These are phyloP conservation scores for Fundulus diaphanus DNA, from an alignment of 2,797 vertebrate genomes.

Conservation along the genomic window DNA sequence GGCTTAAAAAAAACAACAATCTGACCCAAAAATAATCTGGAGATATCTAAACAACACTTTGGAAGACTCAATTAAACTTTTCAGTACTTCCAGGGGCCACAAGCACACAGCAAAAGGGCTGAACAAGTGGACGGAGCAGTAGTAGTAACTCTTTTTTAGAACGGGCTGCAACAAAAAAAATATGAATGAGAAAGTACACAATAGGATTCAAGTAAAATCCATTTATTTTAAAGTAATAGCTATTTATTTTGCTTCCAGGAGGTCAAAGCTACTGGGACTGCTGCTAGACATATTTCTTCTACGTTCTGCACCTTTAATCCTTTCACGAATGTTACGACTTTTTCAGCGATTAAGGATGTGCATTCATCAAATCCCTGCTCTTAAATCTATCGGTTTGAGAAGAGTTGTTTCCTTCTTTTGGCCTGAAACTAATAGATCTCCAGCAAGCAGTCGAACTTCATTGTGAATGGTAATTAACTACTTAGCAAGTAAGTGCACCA, in stretches of 20 bases:
- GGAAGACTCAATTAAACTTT: too few species aligned
- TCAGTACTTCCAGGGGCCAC: too few species aligned
- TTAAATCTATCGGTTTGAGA: background rate
- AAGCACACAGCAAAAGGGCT: too few species aligned
- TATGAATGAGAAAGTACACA: background rate
- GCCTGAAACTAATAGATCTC: background rate
- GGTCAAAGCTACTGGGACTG: too few species aligned
- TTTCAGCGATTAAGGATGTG: background rate
- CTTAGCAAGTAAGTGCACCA: constrained; percentile 2
- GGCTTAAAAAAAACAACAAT: too few species aligned
- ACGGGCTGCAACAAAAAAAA: background rate
- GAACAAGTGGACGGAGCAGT: too few species aligned
- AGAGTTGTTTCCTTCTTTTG: background rate
- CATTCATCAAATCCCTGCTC: background rate
- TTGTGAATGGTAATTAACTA: background rate
- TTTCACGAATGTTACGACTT: background rate
- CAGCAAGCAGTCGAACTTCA: background rate
- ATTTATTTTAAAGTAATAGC: too few species aligned
- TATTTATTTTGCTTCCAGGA: background rate
- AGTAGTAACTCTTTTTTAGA: too few species aligned
- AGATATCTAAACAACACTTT: too few species aligned
- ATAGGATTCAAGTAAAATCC: background rate
- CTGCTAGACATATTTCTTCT: background rate
- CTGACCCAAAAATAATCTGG: too few species aligned
- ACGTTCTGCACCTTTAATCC: background rate